A percentile compares a stretch with the other conserved stretches of the same genome.
phyloP scores from a whole-genome alignment of 1,140 invertebrate species.

The Cydia splendana region DNA sequence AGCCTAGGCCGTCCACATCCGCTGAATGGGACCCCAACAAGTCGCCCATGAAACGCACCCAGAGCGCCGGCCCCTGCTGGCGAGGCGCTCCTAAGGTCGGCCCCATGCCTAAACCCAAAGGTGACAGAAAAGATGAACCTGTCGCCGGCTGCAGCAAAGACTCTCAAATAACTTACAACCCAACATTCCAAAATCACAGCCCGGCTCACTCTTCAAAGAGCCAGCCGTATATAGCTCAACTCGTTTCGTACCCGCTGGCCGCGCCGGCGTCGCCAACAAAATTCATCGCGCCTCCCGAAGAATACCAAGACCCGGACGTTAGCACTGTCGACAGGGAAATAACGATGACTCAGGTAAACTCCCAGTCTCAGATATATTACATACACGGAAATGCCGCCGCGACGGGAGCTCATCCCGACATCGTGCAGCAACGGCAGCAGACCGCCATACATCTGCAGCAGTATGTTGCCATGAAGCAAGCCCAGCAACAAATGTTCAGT shows the following conservation, averaged over 20 bases:
- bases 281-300: constrained; percentile 74
- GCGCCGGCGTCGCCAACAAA: constrained; percentile 68
- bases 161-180: constrained; percentile 77
- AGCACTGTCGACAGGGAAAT: constrained; percentile 48
- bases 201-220: constrained; percentile 71
- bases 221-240: constrained; percentile 77
- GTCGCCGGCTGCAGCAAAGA: constrained; percentile 60
- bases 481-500: constrained; percentile 76
- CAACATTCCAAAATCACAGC: constrained; percentile 79
- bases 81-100: constrained; percentile 74
- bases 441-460: constrained; percentile 76
- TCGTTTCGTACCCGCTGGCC: constrained; percentile 74
- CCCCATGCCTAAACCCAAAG: constrained; percentile 68
- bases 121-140: constrained; percentile 61
- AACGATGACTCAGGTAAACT: constrained; percentile 50
- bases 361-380: constrained; percentile 74
- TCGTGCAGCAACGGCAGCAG: constrained; percentile 73
- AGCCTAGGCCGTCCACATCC: constrained; percentile 54
- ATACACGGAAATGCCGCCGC: constrained; percentile 63
- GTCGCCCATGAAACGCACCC: constrained; percentile 73
- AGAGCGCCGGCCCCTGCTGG: constrained; percentile 70
- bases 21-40: constrained; percentile 66
- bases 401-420: constrained; percentile 52
- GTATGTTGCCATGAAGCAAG: constrained; percentile 79
- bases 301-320: constrained; percentile 69